These are phyloP conservation scores for Corbicula japonica DNA, from an alignment of 2,888 invertebrate genomes.

Conservation along the genomic window DNA sequence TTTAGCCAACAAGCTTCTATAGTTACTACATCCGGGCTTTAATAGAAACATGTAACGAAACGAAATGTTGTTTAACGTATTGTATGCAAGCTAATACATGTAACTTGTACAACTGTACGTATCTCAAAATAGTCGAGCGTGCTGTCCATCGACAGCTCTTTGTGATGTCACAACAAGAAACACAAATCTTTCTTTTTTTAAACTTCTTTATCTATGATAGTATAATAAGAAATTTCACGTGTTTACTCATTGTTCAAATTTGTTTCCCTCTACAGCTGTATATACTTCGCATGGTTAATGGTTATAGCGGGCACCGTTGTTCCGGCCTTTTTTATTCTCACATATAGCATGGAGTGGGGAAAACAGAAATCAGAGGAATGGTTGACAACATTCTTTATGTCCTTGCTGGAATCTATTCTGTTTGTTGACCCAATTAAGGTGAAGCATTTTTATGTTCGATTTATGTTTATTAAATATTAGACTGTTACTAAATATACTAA, in stretches of 20 bases:
- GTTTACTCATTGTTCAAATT: background rate
- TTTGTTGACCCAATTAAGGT: slow-evolving; percentile 72
- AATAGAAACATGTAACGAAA: too few relatives aligned
- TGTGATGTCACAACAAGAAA: too few relatives aligned
- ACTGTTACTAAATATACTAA: background rate
- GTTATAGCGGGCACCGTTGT: slow-evolving; percentile 57
- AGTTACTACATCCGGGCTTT: too few relatives aligned
- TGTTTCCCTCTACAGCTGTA: slow-evolving; percentile 40
- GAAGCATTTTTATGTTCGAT: background rate
- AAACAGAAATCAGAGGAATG: slow-evolving; percentile 72
- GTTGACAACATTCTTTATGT: slow-evolving; percentile 66
- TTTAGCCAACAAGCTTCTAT: too few relatives aligned
- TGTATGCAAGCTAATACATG: too few relatives aligned
- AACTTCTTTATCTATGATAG: background rate
- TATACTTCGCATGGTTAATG: slow-evolving; percentile 71
- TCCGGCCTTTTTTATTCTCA: slow-evolving; percentile 68
- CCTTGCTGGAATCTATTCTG: slow-evolving; percentile 66
- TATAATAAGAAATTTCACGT: background rate
- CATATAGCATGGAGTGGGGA: slow-evolving; percentile 74
- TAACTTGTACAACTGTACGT: too few relatives aligned
- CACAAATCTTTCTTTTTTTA: too few relatives aligned
- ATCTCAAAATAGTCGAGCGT: too few relatives aligned
- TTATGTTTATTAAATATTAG: background rate
- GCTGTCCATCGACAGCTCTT: too few relatives aligned
- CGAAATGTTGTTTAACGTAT: too few relatives aligned